phyloP scores from a whole-genome alignment of 2,888 invertebrate genomes.

The Pandemis heparana region DNA sequence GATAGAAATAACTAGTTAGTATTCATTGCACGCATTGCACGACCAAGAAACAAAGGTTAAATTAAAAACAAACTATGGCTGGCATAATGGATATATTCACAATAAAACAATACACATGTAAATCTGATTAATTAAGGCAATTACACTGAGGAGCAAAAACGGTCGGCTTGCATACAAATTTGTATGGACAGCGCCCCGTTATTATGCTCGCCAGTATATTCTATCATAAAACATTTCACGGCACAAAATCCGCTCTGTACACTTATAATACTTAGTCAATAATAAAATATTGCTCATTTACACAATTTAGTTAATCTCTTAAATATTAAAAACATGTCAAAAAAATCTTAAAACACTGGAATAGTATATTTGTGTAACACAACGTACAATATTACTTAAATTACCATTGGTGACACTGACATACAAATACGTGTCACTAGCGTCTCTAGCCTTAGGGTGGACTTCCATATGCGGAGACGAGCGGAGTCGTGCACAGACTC shows the following conservation, averaged over 20 bases:
- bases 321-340: neutral
- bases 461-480: no score
- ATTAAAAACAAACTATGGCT: neutral
- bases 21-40: no score
- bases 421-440: no score
- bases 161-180: no score
- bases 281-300: conserved; percentile 4
- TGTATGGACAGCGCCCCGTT: no score
- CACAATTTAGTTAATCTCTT: conserved; percentile 4
- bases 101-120: neutral
- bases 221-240: neutral
- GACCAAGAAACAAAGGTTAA: no score
- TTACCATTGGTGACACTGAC: neutral
- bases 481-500: no score
- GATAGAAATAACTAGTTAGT: no score
- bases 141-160: neutral
- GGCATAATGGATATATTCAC: neutral
- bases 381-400: neutral
- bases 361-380: neutral
- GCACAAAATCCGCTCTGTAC: neutral
- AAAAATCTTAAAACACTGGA: conserved; percentile 14
- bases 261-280: conserved; percentile 4
- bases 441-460: no score
- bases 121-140: neutral
- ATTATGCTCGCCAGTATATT: no score